Evolutionary conservation across 2,888 invertebrate genomes (phyloP).

Genomic region (Vanessa cardui): DNA sequence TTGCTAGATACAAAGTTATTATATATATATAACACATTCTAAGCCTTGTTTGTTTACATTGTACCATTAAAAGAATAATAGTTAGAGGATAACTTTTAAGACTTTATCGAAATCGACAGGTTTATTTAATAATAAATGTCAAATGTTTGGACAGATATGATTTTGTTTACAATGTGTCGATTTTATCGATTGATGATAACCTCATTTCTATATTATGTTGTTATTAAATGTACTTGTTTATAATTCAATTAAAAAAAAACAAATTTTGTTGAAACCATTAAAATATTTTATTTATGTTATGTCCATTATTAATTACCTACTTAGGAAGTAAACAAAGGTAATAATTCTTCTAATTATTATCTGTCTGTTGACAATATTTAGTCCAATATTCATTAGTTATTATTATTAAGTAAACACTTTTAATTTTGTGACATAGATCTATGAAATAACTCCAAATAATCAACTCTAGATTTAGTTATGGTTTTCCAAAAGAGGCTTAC

Average conservation of each 20-base stretch:
- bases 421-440: too few relatives aligned
- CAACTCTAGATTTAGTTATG: too few relatives aligned
- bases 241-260: background rate
- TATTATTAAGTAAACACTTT: too few relatives aligned
- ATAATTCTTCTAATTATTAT: too few relatives aligned
- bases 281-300: too few relatives aligned
- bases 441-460: too few relatives aligned
- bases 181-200: slow-evolving; percentile 39
- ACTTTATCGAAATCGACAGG: background rate
- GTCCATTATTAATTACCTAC: too few relatives aligned
- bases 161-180: slow-evolving; percentile 44
- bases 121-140: slow-evolving; percentile 13
- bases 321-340: too few relatives aligned
- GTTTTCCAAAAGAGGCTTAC: too few relatives aligned
- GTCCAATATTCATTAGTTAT: too few relatives aligned
- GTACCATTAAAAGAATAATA: background rate
- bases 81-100: background rate
- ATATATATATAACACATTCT: background rate
- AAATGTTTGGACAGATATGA: slow-evolving; percentile 27
- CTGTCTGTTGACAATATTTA: too few relatives aligned
- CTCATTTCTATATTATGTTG: slow-evolving; percentile 29
- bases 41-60: slow-evolving; percentile 1
- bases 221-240: slow-evolving; percentile 22
- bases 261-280: too few relatives aligned
- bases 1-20: background rate